Conservation (phyloP, 2,797 vertebrate species). For the Pangasius mekongensis region DNA sequence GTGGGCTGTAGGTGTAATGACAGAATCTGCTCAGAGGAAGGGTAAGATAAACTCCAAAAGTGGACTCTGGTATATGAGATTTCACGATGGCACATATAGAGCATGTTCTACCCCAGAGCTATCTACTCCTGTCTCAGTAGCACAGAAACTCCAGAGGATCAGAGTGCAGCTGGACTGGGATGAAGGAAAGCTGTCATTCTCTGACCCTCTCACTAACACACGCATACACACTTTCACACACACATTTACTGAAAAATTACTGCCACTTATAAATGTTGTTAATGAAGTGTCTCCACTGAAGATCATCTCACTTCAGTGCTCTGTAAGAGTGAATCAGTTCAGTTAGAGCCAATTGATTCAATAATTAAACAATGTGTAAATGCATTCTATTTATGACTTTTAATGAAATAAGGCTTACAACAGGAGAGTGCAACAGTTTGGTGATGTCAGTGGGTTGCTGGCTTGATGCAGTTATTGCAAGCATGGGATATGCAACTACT, state of each 20-base stretch:
- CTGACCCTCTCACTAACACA: conserved; percentile 2
- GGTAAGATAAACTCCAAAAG: too few relatives aligned
- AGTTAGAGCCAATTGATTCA: background rate
- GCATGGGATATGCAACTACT: background rate
- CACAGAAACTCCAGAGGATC: conserved; percentile 1
- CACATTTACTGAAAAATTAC: conserved; percentile 14
- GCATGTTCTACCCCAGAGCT: conserved; percentile 18
- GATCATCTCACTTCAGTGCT: background rate
- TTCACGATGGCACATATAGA: background rate
- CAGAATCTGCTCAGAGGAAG: too few relatives aligned
- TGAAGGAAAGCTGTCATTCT: conserved; percentile 2
- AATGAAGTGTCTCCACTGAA: background rate
- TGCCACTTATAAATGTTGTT: background rate
- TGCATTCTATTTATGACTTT: too few relatives aligned
- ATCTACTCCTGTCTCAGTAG: background rate
- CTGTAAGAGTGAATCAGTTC: background rate
- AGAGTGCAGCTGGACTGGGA: background rate
- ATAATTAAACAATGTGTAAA: too few relatives aligned
- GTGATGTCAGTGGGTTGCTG: background rate
- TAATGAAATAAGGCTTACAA: background rate
- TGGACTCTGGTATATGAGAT: too few relatives aligned
- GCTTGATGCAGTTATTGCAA: background rate
- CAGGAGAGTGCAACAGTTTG: background rate
- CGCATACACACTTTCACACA: conserved; percentile 42
- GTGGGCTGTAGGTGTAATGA: too few relatives aligned